A percentile compares a stretch with the other conserved stretches of the same genome.
phyloP scores from a whole-genome alignment of 1,140 invertebrate genomes.

The Eumaeus atala region DNA sequence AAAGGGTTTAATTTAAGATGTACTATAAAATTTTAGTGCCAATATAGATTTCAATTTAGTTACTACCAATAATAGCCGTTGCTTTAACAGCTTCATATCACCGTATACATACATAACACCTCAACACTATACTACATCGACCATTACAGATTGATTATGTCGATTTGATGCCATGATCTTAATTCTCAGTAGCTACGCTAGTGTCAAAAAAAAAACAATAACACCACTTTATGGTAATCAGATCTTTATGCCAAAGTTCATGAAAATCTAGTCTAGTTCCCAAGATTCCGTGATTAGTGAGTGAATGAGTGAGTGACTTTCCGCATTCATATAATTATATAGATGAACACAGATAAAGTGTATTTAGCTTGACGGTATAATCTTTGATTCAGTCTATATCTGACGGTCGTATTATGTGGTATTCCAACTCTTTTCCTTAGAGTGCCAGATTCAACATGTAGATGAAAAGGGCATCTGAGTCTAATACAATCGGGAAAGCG shows the following conservation, averaged over 20 bases:
- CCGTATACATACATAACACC: too few relatives aligned
- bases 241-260: too few relatives aligned
- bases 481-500: conserved; percentile 71
- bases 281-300: too few relatives aligned
- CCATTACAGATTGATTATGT: conserved; percentile 2
- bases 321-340: too few relatives aligned
- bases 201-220: too few relatives aligned
- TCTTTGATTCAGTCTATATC: background rate
- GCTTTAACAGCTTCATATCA: background rate
- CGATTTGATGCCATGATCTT: conserved; percentile 1
- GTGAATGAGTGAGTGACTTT: too few relatives aligned
- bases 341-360: too few relatives aligned
- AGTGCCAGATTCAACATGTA: conserved; percentile 61
- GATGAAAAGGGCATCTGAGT: conserved; percentile 72
- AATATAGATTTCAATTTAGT: conserved; percentile 11
- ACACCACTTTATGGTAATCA: too few relatives aligned
- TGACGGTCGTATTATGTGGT: background rate
- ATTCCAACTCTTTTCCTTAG: conserved; percentile 32
- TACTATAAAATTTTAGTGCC: conserved; percentile 1
- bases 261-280: too few relatives aligned
- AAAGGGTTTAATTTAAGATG: background rate
- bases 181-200: background rate
- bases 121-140: too few relatives aligned
- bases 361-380: too few relatives aligned
- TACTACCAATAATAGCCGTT: background rate